phyloP scores from a whole-genome alignment of 1,140 invertebrate genomes.

The Megalopta genalis region DNA sequence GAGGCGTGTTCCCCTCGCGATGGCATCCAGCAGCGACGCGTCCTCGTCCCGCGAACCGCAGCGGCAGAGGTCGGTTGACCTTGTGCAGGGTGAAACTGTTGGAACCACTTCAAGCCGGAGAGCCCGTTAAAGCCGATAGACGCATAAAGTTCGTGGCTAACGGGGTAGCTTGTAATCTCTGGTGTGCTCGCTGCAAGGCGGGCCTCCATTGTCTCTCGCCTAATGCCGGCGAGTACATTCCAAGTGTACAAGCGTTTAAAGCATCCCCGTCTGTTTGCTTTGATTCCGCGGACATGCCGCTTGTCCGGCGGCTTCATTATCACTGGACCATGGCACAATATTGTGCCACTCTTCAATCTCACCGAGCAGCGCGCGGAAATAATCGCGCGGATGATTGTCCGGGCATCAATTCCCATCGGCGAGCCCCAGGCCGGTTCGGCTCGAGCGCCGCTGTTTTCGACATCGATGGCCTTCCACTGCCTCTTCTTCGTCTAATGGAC shows the following conservation, averaged over 20 bases:
- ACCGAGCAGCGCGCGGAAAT: slow-evolving; percentile 7
- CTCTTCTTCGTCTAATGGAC: background rate
- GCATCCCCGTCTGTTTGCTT: slow-evolving; percentile 24
- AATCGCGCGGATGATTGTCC: slow-evolving; percentile 23
- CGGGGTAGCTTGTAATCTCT: slow-evolving; percentile 9
- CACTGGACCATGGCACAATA: slow-evolving; percentile 24
- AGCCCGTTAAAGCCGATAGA: slow-evolving; percentile 53
- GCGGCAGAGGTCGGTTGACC: slow-evolving; percentile 19
- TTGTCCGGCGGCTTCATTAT: background rate
- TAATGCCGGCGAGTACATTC: slow-evolving; percentile 33
- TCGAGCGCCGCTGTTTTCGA: background rate
- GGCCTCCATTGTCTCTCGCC: background rate
- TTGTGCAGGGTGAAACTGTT: slow-evolving; percentile 32
- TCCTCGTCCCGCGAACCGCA: background rate
- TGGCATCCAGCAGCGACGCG: slow-evolving; percentile 16
- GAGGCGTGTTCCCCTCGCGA: slow-evolving; percentile 19
- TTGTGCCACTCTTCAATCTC: background rate
- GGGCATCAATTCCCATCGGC: background rate
- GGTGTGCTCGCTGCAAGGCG: slow-evolving; percentile 8
- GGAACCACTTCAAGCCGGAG: slow-evolving; percentile 27
- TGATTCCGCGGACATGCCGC: slow-evolving; percentile 12
- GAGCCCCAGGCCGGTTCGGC: background rate
- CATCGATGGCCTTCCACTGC: background rate
- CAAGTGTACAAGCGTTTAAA: slow-evolving; percentile 34
- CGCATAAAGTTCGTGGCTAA: slow-evolving; percentile 49